Conservation (phyloP, 1,140 invertebrate genomes). For the Aphelenchoides besseyi region DNA sequence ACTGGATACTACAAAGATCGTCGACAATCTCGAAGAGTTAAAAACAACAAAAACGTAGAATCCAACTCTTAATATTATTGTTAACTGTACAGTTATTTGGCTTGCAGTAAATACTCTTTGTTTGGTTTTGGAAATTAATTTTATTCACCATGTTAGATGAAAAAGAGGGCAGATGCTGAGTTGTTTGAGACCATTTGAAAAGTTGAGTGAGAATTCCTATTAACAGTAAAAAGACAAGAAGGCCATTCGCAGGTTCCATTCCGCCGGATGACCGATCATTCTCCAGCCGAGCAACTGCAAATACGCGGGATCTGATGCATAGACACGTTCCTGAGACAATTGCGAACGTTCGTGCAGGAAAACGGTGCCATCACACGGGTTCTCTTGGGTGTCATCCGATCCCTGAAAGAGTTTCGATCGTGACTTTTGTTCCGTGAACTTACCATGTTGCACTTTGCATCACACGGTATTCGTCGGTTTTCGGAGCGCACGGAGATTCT, state of each 20-base stretch:
- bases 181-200: not conserved
- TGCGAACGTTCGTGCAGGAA: conserved; percentile 43
- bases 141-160: not conserved
- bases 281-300: conserved; percentile 56
- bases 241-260: conserved; percentile 56
- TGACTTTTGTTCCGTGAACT: conserved; percentile 12
- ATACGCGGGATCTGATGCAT: conserved; percentile 52
- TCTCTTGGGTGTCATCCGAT: conserved; percentile 17
- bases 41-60: not conserved
- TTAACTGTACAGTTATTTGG: too few relatives aligned
- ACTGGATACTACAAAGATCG: not conserved
- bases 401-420: conserved; percentile 41
- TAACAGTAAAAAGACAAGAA: conserved; percentile 56
- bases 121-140: too few relatives aligned
- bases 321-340: conserved; percentile 54
- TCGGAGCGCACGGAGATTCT: conserved; percentile 43
- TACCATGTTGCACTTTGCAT: conserved; percentile 49
- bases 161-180: too few relatives aligned
- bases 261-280: conserved; percentile 58
- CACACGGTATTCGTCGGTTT: conserved; percentile 41
- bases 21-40: not conserved
- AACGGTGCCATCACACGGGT: conserved; percentile 29
- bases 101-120: too few relatives aligned
- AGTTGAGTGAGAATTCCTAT: not conserved
- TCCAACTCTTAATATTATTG: too few relatives aligned